Conservation (phyloP, 2,113 vertebrate species). For the Monopterus albus region DNA sequence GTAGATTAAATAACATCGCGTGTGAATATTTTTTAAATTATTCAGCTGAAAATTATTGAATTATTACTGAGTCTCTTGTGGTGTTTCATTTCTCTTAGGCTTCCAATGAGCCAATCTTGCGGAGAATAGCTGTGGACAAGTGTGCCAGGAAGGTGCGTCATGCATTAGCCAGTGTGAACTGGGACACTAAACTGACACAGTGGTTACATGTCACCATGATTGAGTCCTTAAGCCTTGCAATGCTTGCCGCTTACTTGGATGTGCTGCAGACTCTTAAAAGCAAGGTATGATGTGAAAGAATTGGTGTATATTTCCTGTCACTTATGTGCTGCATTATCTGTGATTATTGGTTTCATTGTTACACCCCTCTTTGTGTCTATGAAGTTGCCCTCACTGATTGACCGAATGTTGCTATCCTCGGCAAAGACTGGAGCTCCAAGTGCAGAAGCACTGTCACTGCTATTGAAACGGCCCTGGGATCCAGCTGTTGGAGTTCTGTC, state of each 20-base stretch:
- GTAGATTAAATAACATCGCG: neutral
- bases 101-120: slow-evolving; percentile 92
- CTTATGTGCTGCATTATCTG: neutral
- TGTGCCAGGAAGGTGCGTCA: slow-evolving; percentile 95
- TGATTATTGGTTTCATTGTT: neutral
- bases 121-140: slow-evolving; percentile 94
- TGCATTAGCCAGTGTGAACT: slow-evolving; percentile 92
- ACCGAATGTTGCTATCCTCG: slow-evolving; percentile 93
- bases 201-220: slow-evolving; percentile 95
- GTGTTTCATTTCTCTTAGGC: slow-evolving; percentile 76
- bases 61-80: neutral
- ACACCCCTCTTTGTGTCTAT: neutral
- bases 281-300: slow-evolving; percentile 81
- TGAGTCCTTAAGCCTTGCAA: slow-evolving; percentile 92
- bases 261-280: slow-evolving; percentile 97
- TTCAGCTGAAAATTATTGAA: neutral
- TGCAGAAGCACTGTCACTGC: slow-evolving; percentile 92
- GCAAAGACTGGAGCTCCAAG: slow-evolving; percentile 90
- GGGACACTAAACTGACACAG: slow-evolving; percentile 96
- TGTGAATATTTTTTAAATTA: neutral
- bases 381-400: slow-evolving; percentile 93
- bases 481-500: slow-evolving; percentile 96
- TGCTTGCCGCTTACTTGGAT: slow-evolving; percentile 96
- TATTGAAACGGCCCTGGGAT: slow-evolving; percentile 97
- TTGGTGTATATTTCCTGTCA: neutral